Conservation (phyloP, 2,888 invertebrate genomes). For the Agriopis marginaria region DNA sequence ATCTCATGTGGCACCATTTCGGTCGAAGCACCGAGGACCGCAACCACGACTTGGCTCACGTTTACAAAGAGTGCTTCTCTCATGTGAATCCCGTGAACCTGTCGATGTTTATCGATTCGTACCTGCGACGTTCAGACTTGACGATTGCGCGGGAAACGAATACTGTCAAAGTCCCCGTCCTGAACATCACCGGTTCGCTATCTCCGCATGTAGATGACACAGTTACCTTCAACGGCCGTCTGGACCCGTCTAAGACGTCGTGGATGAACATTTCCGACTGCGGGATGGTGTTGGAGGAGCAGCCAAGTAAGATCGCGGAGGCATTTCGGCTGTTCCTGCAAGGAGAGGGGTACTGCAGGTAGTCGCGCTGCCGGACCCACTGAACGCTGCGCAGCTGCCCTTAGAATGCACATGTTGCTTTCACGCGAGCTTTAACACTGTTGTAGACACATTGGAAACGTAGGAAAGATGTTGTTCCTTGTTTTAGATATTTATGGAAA, state of each 20-base stretch:
- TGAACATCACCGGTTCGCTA: constrained; percentile 97
- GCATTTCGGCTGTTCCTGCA: constrained; percentile 99
- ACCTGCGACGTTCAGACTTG: constrained; percentile 95
- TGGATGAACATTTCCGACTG: constrained; percentile 99
- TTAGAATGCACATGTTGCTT: constrained; percentile 81
- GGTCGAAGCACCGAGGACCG: constrained; percentile 95
- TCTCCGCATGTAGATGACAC: constrained; percentile 99
- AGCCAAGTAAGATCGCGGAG: constrained; percentile 98
- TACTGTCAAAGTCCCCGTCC: constrained; percentile 93
- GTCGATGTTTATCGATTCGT: constrained; percentile 97
- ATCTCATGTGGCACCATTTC: constrained; percentile 99
- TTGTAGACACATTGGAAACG: constrained; percentile 78
- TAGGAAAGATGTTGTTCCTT: constrained; percentile 79
- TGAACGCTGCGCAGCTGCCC: constrained; percentile 69
- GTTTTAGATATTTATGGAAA: constrained; percentile 79
- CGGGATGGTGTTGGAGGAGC: constrained; percentile 99
- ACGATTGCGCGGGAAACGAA: constrained; percentile 89
- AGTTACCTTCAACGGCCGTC: constrained; percentile 97
- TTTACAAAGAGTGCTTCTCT: constrained; percentile 97
- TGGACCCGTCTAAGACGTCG: constrained; percentile 98
- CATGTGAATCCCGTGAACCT: constrained; percentile 97
- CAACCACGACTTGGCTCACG: constrained; percentile 97
- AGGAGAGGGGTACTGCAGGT: constrained; percentile 98
- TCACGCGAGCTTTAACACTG: constrained; percentile 84
- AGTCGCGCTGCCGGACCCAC: constrained; percentile 62